These are phyloP conservation scores for Hippocampus guttulatus DNA, from an alignment of 2,113 vertebrate species.

Conservation along the genomic window DNA sequence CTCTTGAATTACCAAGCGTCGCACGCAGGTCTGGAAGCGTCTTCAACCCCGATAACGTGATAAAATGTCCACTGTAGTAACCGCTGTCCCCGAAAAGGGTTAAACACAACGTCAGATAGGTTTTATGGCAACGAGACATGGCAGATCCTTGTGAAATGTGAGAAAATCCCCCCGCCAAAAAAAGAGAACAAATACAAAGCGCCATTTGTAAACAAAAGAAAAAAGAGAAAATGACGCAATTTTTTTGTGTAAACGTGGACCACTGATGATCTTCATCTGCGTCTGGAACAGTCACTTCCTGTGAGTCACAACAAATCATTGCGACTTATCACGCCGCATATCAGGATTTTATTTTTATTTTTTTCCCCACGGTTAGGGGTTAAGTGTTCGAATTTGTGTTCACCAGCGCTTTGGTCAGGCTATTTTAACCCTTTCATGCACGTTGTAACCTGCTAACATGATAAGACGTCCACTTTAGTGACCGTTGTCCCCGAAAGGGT, in stretches of 20 bases:
- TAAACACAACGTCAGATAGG: conserved; percentile 60
- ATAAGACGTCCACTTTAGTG: background rate
- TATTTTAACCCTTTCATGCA: too few relatives aligned
- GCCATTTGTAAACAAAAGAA: conserved; percentile 9
- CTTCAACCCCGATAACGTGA: too few relatives aligned
- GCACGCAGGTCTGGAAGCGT: conserved; percentile 44
- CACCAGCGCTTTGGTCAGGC: too few relatives aligned
- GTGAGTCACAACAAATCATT: conserved; percentile 60
- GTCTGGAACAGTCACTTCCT: conserved; percentile 62
- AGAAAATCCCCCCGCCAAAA: conserved; percentile 16
- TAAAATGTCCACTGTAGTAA: too few relatives aligned
- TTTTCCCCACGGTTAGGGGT: conserved; percentile 24
- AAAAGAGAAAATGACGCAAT: conserved; percentile 33
- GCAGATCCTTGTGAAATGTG: conserved; percentile 20
- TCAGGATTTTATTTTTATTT: conserved; percentile 11
- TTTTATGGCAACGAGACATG: conserved; percentile 66
- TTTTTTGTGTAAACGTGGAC: conserved; percentile 57
- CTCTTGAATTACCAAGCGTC: conserved; percentile 75
- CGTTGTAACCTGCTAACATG: too few relatives aligned
- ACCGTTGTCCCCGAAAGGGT: background rate
- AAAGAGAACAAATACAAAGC: conserved; percentile 36
- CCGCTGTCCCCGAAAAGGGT: too few relatives aligned
- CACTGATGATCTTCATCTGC: conserved; percentile 52
- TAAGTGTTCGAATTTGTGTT: too few relatives aligned
- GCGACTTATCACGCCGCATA: conserved; percentile 56